These are phyloP conservation scores for Chloroclystis v-ata DNA, from an alignment of 2,888 invertebrate genomes.

Conservation along the genomic window DNA sequence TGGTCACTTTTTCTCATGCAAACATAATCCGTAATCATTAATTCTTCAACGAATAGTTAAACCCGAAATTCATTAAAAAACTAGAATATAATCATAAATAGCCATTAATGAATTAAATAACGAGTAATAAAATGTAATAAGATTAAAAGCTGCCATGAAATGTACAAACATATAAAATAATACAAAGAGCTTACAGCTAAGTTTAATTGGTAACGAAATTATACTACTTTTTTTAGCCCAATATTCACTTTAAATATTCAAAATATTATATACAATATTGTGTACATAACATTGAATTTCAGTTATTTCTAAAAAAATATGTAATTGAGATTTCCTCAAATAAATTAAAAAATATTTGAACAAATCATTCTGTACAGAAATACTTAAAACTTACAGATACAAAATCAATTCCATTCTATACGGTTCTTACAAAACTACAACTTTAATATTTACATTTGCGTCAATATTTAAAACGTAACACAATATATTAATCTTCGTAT, in stretches of 20 bases:
- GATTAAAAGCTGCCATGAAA: conserved; percentile 21
- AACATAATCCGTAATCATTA: no score
- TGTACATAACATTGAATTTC: background rate
- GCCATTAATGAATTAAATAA: conserved; percentile 21
- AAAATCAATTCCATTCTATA: conserved; percentile 43
- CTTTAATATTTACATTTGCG: conserved; percentile 23
- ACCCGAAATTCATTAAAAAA: background rate
- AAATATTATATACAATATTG: no score
- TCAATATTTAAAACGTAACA: conserved; percentile 31
- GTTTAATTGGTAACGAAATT: conserved; percentile 17
- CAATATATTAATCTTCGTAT: conserved; percentile 28
- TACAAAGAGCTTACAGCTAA: no score
- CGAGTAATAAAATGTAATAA: conserved; percentile 21
- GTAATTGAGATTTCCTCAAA: no score
- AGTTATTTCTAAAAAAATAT: background rate
- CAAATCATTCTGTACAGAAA: conserved; percentile 26
- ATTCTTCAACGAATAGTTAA: no score
- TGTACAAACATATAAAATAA: conserved; percentile 23
- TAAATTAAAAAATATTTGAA: background rate
- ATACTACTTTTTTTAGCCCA: background rate
- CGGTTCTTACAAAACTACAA: conserved; percentile 33
- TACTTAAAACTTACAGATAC: conserved; percentile 20
- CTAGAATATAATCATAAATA: conserved; percentile 16
- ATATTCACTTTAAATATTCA: background rate
- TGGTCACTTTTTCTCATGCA: no score